These are phyloP conservation scores for Champsocephalus esox DNA, from an alignment of 2,797 vertebrate genomes.

Conservation along the genomic window DNA sequence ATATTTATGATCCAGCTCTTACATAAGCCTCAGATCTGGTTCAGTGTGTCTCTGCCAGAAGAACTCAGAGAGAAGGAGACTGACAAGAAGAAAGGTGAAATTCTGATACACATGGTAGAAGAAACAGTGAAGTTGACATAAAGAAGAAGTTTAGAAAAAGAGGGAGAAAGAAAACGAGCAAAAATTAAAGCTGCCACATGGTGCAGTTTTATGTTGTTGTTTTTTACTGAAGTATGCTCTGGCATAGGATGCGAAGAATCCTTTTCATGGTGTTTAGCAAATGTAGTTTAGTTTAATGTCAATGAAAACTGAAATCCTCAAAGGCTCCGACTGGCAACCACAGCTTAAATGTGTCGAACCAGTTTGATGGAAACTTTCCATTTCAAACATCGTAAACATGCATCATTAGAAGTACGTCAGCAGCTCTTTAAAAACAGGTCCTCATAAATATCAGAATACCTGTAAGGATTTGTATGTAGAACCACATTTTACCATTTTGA, in stretches of 20 bases:
- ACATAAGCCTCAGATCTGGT: slow-evolving; percentile 79
- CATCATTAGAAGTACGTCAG: neutral
- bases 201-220: neutral
- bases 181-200: neutral
- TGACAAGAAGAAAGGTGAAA: slow-evolving; percentile 30
- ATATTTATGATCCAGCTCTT: slow-evolving; percentile 80
- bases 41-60: slow-evolving; percentile 75
- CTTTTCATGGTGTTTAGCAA: neutral
- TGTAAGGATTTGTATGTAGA: neutral
- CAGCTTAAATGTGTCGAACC: slow-evolving; percentile 1
- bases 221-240: neutral
- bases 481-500: neutral
- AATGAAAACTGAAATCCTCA: neutral
- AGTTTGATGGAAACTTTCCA: slow-evolving; percentile 10
- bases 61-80: slow-evolving; percentile 28
- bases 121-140: slow-evolving; percentile 6
- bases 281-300: slow-evolving; percentile 16
- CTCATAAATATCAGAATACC: neutral
- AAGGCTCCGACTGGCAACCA: neutral
- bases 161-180: neutral
- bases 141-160: neutral
- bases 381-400: slow-evolving; percentile 12
- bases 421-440: neutral
- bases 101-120: slow-evolving; percentile 14
- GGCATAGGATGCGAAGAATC: neutral